Base-by-base conservation (phyloP, 1,140 invertebrate species). In the Tribolium castaneum region DNA sequence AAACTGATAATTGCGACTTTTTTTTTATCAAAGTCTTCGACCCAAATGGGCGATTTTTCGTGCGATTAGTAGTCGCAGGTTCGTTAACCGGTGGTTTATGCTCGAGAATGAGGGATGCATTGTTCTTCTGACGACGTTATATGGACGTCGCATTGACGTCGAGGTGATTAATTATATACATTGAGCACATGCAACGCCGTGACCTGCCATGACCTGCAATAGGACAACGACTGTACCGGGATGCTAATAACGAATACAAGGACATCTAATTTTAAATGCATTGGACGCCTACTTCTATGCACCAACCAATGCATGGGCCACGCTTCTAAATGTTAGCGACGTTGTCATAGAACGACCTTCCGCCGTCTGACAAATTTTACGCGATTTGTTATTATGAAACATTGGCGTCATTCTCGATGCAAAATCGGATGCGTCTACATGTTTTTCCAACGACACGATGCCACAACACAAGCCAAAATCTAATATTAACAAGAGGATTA, bases 181-280 rank as follows among this genome's bases (percentile, higher is more conserved):
- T 54, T 39, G 52, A 73, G 66, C 66, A 78, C 51, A 78, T 73
- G 70, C 66, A 73, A 78, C 66, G 56, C 56, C 34, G 66, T 78
- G 77, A 78, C 77, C 77, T 72, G 77, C 77, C 77, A 70, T 78
- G 77, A 78, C 72, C 77, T 71, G 70, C 56, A 56, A 71, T 66
- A 39, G 77, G 77, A 78, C 77, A 78, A 78, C 77, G 77, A 78
- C 62, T 76, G 75, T 70, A 78, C 76, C 71, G 25, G 13, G 77
- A 78, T 78, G 77, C 77, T 74, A 78, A 78, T 78, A 78, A 70
- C 76, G 76, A 78, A 78, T 45, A 73, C 77, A 78, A 78, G 77
- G 77, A 59, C 77, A 71, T 71, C 77, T 78, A 78, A 78, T 78
- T 78, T 78, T 78, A 78, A 78, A 78, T 78, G 70, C 70, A 78